Base-by-base conservation (phyloP, 2,888 invertebrate genomes). In the Nymphalis c-album region DNA sequence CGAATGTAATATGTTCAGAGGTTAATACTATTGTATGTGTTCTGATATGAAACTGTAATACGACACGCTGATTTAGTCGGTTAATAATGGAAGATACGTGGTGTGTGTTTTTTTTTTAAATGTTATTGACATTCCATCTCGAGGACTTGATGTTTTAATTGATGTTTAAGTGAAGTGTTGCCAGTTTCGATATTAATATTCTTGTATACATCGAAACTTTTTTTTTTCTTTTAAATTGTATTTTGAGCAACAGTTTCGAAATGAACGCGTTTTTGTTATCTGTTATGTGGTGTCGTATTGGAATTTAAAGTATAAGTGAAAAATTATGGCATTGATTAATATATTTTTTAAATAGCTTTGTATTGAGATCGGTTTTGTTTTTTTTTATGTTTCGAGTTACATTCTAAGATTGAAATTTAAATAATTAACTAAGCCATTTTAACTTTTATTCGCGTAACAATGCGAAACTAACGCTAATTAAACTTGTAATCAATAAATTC, bases 281-380 rank as follows among this genome's bases (percentile, higher is more conserved):
- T 40, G 40, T 40, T 40, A 40, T 26, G 53, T 31, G 53, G n/a
- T 26, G 31, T 51, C 20, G 18, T 17, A 31, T 31, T 31, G 50
- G 40, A 40, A 13, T 40, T 40, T 40, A 13, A 40, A 40, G 1
- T 13, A 1, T 50, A 50, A 50, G 20, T 48, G 53, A 17, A 26
- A 53, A 53, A 55, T 55, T 26, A 31, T 26, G 53, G 53, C 17
- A 31, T 17, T 55, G 53, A 55, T 55, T 55, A 40, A 40, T 40
- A 40, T 40, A 13, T 40, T 13, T 40, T 40, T 40, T 40, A 13
- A 13, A 13, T 40, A 10, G 10, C 10, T 40, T 40, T 40, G 35
- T 40, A 13, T 13, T 40, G 40, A 40, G 13, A 13, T 13, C 13
- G 2, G 4, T 26, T 10, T 40, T 40, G n/a, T 10, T 10, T 17